Conservation (phyloP, 2,113 vertebrate species). For the Bubo blakistoni region DNA sequence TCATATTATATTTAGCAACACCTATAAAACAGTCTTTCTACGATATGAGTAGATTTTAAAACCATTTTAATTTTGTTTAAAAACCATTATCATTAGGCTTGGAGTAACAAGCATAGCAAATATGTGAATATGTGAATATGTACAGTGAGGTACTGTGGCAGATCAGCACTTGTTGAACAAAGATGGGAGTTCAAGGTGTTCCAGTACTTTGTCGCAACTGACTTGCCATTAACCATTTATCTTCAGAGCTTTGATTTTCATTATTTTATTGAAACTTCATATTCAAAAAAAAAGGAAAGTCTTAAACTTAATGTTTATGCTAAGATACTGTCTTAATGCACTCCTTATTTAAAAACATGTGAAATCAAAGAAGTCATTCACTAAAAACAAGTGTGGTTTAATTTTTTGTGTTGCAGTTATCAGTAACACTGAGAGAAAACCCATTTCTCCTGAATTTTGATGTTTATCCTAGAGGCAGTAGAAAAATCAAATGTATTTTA, state of each 20-base stretch:
- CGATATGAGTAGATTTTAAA: neutral
- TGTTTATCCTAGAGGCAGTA: neutral
- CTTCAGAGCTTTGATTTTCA: neutral
- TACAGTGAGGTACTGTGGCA: neutral
- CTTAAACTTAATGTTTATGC: neutral
- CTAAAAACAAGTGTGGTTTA: neutral
- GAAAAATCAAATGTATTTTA: conserved; percentile 49
- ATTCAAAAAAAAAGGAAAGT: neutral
- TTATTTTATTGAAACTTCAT: neutral
- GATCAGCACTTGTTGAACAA: neutral
- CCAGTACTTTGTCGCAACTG: neutral
- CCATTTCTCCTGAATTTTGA: conserved; percentile 13
- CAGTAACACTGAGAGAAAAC: neutral
- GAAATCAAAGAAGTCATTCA: neutral
- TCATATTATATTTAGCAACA: neutral
- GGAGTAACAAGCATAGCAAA: neutral
- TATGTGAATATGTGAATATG: neutral
- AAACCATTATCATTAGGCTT: neutral
- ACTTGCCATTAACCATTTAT: neutral
- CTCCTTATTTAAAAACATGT: neutral
- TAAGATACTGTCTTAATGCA: neutral
- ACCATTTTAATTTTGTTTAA: neutral
- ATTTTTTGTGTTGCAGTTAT: neutral
- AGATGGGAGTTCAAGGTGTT: neutral
- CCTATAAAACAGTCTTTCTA: neutral